These are phyloP conservation scores for Oreotrochilus melanogaster DNA, from an alignment of 2,113 vertebrate species.

Conservation along the genomic window DNA sequence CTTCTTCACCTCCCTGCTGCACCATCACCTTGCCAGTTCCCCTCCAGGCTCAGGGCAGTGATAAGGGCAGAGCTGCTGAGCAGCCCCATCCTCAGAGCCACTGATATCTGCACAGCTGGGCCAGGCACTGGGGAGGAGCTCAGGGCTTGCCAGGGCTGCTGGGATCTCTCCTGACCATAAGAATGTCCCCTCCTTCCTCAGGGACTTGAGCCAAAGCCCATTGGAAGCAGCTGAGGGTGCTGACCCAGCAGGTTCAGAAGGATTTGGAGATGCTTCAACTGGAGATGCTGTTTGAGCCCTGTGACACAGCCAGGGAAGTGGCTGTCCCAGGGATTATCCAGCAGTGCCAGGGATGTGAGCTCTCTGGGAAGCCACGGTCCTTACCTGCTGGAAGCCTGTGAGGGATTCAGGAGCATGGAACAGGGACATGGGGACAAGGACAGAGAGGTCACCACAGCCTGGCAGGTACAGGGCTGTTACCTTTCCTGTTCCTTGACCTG, in stretches of 20 bases:
- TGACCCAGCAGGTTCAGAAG: not conserved
- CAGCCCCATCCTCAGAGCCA: not conserved
- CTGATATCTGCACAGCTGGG: not conserved
- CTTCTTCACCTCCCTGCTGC: not conserved
- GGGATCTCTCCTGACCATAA: not conserved
- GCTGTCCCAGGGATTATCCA: fast-evolving
- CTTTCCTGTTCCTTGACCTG: slow-evolving; percentile 2
- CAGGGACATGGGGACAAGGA: not conserved
- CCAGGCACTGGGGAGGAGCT: not conserved
- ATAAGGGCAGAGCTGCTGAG: not conserved
- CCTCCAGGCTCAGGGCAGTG: not conserved
- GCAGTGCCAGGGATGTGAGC: not conserved
- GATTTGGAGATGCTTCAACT: not conserved
- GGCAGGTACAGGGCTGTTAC: not conserved
- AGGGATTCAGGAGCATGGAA: not conserved
- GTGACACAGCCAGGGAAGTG: not conserved
- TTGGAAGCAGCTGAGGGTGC: not conserved
- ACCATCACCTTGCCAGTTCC: not conserved
- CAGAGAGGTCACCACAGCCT: not conserved
- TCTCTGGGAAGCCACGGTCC: not conserved
- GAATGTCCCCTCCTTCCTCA: not conserved
- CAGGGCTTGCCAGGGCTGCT: not conserved
- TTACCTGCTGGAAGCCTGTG: not conserved
- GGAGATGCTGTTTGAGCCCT: not conserved
- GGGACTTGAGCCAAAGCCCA: not conserved